Evolutionary conservation across 2,888 invertebrate genomes (phyloP).

Genomic region (Pelosia muscerda): DNA sequence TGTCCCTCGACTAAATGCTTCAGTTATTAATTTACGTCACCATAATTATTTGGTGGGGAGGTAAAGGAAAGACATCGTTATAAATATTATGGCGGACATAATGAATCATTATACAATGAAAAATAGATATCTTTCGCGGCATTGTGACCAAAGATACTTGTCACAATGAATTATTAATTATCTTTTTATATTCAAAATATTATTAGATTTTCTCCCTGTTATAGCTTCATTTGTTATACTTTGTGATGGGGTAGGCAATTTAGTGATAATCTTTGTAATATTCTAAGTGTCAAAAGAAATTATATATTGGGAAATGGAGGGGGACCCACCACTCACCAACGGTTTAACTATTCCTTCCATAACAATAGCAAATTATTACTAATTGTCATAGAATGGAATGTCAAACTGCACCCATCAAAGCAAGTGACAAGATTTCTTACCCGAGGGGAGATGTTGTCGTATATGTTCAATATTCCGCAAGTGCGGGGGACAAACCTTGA

Average conservation of each 20-base stretch:
- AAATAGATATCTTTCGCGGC: constrained; percentile 43
- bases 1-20: constrained; percentile 11
- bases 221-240: constrained; percentile 35
- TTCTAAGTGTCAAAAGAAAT: too few species aligned
- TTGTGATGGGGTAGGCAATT: constrained; percentile 38
- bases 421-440: too few species aligned
- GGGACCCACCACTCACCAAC: too few species aligned
- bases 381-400: too few species aligned
- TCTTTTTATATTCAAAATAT: constrained; percentile 32
- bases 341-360: too few species aligned
- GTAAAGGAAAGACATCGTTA: constrained; percentile 28
- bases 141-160: constrained; percentile 52
- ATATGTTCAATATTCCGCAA: too few species aligned
- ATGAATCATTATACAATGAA: constrained; percentile 51
- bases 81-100: constrained; percentile 41
- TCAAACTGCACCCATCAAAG: too few species aligned
- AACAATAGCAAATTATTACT: too few species aligned
- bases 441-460: too few species aligned
- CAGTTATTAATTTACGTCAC: constrained; percentile 25
- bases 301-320: too few species aligned
- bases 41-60: constrained; percentile 41
- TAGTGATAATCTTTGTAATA: constrained; percentile 21
- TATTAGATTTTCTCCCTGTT: constrained; percentile 42
- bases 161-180: constrained; percentile 51
- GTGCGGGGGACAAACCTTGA: too few species aligned